These are phyloP conservation scores for Psittacula derbiana DNA, from an alignment of 2,797 vertebrate species.

Conservation along the genomic window DNA sequence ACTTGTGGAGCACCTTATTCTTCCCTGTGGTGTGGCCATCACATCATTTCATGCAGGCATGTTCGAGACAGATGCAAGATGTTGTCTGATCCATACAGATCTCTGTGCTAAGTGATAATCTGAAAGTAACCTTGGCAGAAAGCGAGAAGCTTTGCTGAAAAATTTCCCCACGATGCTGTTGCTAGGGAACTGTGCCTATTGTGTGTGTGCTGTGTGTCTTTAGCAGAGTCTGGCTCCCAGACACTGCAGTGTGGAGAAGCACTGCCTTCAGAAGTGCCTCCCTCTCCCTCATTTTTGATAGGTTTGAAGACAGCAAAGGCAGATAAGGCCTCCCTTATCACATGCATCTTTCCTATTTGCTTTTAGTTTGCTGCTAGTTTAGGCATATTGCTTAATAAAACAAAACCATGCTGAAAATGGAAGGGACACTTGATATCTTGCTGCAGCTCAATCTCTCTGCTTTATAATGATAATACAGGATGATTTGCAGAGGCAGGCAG, in stretches of 20 bases:
- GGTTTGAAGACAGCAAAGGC: neutral
- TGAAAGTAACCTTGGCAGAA: conserved; percentile 8
- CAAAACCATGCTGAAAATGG: neutral
- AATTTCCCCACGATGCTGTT: conserved; percentile 48
- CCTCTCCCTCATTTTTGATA: neutral
- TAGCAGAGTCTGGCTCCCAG: neutral
- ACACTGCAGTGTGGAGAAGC: conserved; percentile 28
- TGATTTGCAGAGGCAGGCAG: neutral
- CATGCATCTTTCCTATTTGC: neutral
- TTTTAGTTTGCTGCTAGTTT: neutral
- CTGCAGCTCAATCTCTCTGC: neutral
- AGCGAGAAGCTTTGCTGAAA: conserved; percentile 7
- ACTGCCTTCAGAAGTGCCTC: neutral
- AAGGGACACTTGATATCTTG: neutral
- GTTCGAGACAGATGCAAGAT: neutral
- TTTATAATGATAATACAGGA: neutral
- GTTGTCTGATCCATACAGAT: conserved; percentile 4
- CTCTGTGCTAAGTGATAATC: neutral
- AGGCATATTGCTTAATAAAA: neutral
- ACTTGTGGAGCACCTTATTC: neutral
- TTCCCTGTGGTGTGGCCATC: neutral
- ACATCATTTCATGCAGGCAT: neutral
- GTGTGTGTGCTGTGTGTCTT: neutral
- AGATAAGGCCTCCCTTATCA: neutral
- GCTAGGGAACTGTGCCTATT: conserved; percentile 52